Evolutionary conservation across 2,797 vertebrate species (phyloP), one percentile per base, ranked within the genome.

Genomic region (Thunnus albacares): DNA sequence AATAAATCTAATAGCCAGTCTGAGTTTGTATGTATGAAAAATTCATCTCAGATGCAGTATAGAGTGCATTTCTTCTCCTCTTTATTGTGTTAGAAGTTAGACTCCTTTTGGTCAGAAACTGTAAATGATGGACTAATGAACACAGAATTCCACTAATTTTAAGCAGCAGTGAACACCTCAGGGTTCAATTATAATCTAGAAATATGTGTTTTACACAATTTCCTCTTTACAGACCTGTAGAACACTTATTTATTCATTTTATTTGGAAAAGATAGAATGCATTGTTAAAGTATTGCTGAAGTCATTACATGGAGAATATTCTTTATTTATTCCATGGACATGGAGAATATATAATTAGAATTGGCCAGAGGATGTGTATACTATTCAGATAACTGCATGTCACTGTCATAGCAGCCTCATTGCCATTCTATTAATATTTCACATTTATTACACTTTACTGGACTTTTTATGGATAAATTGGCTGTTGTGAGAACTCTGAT

Each of bases 381-480:
- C 58, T 49, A 30, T 73, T 47, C 35, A 35, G 13, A 75, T 28
- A 57, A 74, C 60, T 26, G 35, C 71, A 56, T 43, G 63, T 58
- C 24, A 56, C 24, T 51, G 52, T 52, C 45, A 63, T 38, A 17
- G 38, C 7, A 5, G 20, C 38, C 43, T 57, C 56, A 68, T 75
- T 58, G 47, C 47, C 53, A 17, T 22, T 75, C 63, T 33, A 63
- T 70, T 59, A 56, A 71, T 74, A 76, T 69, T 74, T 77, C 57
- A 73, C 49, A 15, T 30, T 30, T 58, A 28, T 55, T 72, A 65
- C 3, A n/a, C 38, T 71, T 20, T 60, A 18, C 45, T 58, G 13
- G 33, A 24, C 18, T 81, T 11, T 59, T 62, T 35, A 43, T 61
- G 74, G 41, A 62, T 41, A 20, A 51, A 70, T 43, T 71, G 49